Evolutionary conservation across 2,113 vertebrate species (phyloP).

Genomic region (Myiagra hebetior): DNA sequence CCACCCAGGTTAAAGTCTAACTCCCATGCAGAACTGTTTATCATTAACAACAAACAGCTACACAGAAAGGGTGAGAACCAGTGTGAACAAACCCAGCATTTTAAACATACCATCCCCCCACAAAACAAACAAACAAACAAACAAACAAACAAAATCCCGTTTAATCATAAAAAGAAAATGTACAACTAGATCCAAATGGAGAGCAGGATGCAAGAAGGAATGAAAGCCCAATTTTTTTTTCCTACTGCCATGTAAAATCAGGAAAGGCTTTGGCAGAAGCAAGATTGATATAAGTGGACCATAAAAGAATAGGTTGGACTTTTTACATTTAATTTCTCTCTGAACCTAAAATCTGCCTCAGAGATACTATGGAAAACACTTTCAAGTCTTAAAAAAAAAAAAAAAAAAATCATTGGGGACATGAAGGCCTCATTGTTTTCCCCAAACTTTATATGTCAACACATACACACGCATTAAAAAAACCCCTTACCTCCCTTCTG

Average conservation of each 20-base stretch:
- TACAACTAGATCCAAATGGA: background rate
- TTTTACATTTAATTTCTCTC: background rate
- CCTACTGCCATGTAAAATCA: background rate
- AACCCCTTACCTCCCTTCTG: slow-evolving; percentile 14
- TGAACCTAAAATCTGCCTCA: background rate
- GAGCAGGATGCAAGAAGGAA: background rate
- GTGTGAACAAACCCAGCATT: background rate
- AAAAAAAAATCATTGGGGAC: background rate
- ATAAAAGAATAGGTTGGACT: background rate
- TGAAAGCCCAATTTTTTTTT: background rate
- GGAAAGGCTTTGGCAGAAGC: background rate
- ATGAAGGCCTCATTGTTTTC: slow-evolving; percentile 27
- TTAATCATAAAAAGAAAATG: background rate
- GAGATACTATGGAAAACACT: background rate
- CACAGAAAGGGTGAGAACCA: accelerated
- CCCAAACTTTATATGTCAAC: slow-evolving; percentile 44
- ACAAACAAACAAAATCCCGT: accelerated
- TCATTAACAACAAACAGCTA: background rate
- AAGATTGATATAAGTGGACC: background rate
- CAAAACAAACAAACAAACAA: background rate
- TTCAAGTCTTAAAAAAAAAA: background rate
- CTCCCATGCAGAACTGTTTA: background rate
- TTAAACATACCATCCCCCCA: background rate
- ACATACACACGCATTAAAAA: background rate
- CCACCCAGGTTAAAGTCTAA: background rate